Evolutionary conservation across 2,113 vertebrate species (phyloP).

Genomic region (Calidris pugnax): DNA sequence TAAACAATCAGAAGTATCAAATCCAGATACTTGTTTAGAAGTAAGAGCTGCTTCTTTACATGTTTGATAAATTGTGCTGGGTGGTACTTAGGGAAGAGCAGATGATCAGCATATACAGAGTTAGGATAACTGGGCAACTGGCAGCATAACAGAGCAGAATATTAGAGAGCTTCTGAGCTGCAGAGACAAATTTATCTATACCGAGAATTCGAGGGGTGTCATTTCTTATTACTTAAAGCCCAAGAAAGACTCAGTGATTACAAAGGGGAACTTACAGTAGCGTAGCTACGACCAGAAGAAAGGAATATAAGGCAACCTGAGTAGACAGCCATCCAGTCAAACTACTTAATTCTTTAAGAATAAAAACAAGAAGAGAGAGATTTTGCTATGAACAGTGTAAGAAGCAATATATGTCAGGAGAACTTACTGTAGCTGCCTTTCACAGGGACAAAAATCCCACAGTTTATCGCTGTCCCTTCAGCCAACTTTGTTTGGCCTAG

Average conservation of each 20-base stretch:
- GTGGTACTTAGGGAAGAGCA: constrained; percentile 40
- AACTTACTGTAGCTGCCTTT: neutral
- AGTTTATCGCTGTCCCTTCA: neutral
- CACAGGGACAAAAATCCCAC: neutral
- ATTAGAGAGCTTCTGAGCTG: constrained; percentile 34
- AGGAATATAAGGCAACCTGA: constrained; percentile 22
- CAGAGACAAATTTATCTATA: constrained; percentile 24
- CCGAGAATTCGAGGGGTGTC: neutral
- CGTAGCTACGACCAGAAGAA: neutral
- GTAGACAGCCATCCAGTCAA: constrained; percentile 5
- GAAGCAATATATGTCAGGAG: neutral
- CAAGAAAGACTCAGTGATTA: neutral
- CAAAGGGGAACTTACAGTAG: neutral
- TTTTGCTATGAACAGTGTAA: neutral
- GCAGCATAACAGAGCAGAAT: constrained; percentile 1
- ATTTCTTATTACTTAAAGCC: neutral
- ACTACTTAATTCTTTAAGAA: constrained; percentile 14
- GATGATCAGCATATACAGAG: constrained; percentile 30
- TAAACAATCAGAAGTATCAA: neutral
- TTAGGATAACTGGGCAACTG: constrained; percentile 12
- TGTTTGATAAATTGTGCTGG: neutral
- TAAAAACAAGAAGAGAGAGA: neutral
- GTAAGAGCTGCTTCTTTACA: neutral
- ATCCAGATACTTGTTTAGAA: neutral
- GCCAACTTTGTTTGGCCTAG: neutral